Evolutionary conservation across 2,113 vertebrate species (phyloP).

Genomic region (Catharus minimus): DNA sequence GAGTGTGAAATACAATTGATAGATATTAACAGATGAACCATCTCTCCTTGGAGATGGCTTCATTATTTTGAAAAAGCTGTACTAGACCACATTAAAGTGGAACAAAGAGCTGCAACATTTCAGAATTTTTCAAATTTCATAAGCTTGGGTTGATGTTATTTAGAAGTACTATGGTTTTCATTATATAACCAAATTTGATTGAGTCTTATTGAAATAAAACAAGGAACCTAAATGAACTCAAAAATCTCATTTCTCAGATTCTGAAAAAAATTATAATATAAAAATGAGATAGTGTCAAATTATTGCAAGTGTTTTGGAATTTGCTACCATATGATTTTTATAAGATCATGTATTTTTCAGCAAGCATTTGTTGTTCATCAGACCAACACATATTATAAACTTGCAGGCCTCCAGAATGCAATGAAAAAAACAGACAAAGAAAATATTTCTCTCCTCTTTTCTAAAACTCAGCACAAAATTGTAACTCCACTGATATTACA

Average conservation of each 20-base stretch:
- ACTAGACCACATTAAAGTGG: not conserved
- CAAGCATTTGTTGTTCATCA: not conserved
- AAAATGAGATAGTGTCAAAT: not conserved
- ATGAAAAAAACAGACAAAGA: not conserved
- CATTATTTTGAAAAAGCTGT: not conserved
- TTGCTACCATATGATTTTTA: not conserved
- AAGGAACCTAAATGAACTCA: not conserved
- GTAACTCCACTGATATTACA: not conserved
- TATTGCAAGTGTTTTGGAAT: not conserved
- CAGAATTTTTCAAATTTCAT: not conserved
- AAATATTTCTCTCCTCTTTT: not conserved
- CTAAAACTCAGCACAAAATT: not conserved
- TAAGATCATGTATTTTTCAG: not conserved
- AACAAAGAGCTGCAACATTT: not conserved
- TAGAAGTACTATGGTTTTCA: not conserved
- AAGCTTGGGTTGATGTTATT: not conserved
- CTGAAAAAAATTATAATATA: not conserved
- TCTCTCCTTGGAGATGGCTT: not conserved
- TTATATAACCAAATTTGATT: not conserved
- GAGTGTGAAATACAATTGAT: not conserved
- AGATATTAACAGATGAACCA: not conserved
- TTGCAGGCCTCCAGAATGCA: not conserved
- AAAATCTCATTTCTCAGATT: not conserved
- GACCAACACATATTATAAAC: not conserved
- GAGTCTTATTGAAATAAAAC: constrained; percentile 4